These are phyloP conservation scores for Cyanoramphus novaezelandiae DNA, from an alignment of 2,113 vertebrate genomes.

Conservation along the genomic window DNA sequence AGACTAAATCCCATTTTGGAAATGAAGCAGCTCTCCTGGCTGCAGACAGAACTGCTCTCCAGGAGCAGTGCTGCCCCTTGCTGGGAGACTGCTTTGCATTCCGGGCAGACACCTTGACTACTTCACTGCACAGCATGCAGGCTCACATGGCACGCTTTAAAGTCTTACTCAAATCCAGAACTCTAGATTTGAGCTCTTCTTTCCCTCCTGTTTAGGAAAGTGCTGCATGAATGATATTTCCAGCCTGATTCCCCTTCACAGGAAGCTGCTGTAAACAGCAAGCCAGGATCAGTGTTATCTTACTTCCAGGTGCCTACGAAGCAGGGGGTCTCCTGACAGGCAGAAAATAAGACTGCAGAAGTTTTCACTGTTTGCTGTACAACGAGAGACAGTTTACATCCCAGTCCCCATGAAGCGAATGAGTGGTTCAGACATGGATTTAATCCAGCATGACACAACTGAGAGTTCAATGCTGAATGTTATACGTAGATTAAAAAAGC, in stretches of 20 bases:
- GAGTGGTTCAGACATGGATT: background rate
- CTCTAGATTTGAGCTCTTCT: background rate
- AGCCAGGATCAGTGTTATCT: background rate
- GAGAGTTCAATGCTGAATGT: background rate
- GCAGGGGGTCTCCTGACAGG: background rate
- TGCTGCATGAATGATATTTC: background rate
- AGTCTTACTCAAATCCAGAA: background rate
- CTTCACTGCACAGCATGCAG: background rate
- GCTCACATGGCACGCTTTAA: background rate
- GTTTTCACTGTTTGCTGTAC: background rate
- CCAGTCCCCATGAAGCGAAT: background rate
- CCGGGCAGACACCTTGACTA: background rate
- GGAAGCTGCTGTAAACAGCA: background rate
- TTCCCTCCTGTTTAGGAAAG: background rate
- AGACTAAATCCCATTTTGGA: background rate
- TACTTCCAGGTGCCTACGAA: background rate
- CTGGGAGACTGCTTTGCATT: slow-evolving; percentile 53
- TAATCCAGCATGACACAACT: background rate
- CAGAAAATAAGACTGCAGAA: background rate
- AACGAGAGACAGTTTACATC: background rate
- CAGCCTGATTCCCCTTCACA: background rate
- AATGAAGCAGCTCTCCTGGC: background rate
- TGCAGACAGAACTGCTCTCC: slow-evolving; percentile 4
- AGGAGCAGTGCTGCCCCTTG: slow-evolving; percentile 58
- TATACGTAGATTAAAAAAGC: rapidly evolving